A percentile compares a stretch with the other conserved stretches of the same genome.
These are phyloP conservation scores for Amia ocellicauda DNA, from an alignment of 2,113 vertebrate species.

Conservation along the genomic window DNA sequence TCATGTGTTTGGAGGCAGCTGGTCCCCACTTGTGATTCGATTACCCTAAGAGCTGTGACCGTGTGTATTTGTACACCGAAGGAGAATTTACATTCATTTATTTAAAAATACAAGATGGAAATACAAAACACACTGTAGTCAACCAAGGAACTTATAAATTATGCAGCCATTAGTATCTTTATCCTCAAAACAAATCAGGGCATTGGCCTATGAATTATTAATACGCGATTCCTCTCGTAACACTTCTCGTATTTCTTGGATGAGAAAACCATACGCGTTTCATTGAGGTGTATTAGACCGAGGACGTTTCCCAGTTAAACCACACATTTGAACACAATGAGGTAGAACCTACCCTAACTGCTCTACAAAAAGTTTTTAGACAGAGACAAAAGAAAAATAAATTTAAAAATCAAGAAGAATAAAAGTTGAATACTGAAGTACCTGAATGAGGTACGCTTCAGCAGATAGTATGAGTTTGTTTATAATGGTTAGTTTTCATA, in stretches of 20 bases:
- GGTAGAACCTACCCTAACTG: no score
- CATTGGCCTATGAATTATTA: constrained; percentile 50
- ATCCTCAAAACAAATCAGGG: constrained; percentile 58
- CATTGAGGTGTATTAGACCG: not conserved
- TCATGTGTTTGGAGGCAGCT: not conserved
- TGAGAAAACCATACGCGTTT: not conserved
- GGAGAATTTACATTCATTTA: not conserved
- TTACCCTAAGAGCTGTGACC: not conserved
- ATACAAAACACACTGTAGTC: constrained; percentile 14
- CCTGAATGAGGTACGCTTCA: no score
- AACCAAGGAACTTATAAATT: constrained; percentile 50
- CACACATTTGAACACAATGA: no score
- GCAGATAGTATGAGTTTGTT: no score
- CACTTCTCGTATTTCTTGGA: constrained; percentile 27
- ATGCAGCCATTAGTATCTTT: constrained; percentile 54
- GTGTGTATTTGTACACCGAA: not conserved
- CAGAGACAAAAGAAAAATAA: no score
- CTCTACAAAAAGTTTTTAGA: no score
- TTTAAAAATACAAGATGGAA: constrained; percentile 5
- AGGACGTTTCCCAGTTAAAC: no score
- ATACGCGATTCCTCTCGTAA: constrained; percentile 55
- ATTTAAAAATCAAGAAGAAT: no score
- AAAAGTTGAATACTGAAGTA: no score
- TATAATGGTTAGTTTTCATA: no score
- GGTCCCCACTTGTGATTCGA: not conserved